Base-by-base conservation (phyloP, 30 jellyfish, hydroid and myxozoan genomes). In the Turritopsis dohrnii region DNA sequence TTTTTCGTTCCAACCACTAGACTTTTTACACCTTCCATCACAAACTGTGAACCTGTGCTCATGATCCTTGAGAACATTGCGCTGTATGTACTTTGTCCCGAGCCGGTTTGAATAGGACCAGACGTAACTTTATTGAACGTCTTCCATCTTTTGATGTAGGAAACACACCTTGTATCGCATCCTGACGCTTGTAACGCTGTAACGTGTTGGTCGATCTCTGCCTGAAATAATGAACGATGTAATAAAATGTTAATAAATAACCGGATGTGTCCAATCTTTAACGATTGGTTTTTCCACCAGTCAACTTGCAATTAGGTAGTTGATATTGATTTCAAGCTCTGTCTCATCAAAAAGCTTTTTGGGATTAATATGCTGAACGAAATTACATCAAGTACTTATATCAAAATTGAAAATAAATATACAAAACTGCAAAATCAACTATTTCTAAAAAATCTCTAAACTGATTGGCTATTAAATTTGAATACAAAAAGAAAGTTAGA, bases 21-120 rank as follows among this genome's bases (percentile, higher is more conserved):
- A 71, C 90, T 92, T 52, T 92, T 92, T 21, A 92, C 98, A 71
- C 98, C 98, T 85, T 92, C 98, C 98, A 92, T 92, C 21, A 92
- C 98, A 77, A 92, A 92, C 71, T 92, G 96, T 18, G 98, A 92
- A 0, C 98, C 98, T 21, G 96, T 92, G 80, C 96, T 92, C 98
- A 92, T 92, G 21, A 92, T 92, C 18, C 96, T 88, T 16, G 96
- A 87, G 53, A 92, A 92, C 98, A 92, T 92, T 1, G 98, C 96
- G 71, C 98, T 92, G 95, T 92, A 92, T 41, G 98, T 88, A 74
- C 96, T 92, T 80, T 92, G 98, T 21, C 98, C 98, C 16, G 88
- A 53, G 0, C 98, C 98, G 0, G 98, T 92, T 81, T 92, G 98
- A 28, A 92, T 87, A n/a, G 98, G 96, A 23, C 96, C 98, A 24